These are phyloP conservation scores for Camelus bactrianus DNA, from an alignment of 2,113 vertebrate species.

Conservation along the genomic window DNA sequence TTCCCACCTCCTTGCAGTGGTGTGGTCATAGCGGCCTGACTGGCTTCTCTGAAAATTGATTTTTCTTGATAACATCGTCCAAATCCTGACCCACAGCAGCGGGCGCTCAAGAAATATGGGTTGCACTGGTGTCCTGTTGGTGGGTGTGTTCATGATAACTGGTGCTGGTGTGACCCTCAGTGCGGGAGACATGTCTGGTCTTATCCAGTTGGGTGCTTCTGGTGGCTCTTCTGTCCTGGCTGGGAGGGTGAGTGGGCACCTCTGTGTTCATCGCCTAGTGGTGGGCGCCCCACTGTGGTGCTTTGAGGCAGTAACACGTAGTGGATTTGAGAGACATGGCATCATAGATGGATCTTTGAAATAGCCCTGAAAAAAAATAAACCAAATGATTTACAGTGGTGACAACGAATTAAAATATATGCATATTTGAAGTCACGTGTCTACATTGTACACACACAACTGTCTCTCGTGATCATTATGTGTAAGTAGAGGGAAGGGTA, in stretches of 20 bases:
- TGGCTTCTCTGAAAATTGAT: not conserved
- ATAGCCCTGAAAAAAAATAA: not conserved
- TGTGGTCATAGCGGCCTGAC: accelerated
- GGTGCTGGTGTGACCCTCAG: accelerated
- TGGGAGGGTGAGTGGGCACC: not conserved
- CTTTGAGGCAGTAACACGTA: too few relatives aligned
- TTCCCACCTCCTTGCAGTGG: accelerated
- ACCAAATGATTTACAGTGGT: not conserved
- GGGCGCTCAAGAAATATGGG: not conserved
- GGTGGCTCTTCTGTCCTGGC: not conserved
- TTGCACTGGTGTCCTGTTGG: accelerated
- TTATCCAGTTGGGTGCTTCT: too few relatives aligned
- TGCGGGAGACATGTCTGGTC: accelerated
- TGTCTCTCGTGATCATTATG: too few relatives aligned
- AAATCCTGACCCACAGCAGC: not conserved
- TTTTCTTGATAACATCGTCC: accelerated
- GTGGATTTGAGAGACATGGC: not conserved
- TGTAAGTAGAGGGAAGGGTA: too few relatives aligned
- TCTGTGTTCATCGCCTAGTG: accelerated
- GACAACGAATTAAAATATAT: too few relatives aligned
- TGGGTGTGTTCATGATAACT: accelerated
- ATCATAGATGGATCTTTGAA: not conserved
- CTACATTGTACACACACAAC: accelerated
- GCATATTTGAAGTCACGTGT: accelerated
- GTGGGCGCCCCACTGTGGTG: not conserved